Evolutionary conservation across 1,140 invertebrate species (phyloP), one percentile per base, ranked within the genome.

Genomic region (Macrostomum lignano): DNA sequence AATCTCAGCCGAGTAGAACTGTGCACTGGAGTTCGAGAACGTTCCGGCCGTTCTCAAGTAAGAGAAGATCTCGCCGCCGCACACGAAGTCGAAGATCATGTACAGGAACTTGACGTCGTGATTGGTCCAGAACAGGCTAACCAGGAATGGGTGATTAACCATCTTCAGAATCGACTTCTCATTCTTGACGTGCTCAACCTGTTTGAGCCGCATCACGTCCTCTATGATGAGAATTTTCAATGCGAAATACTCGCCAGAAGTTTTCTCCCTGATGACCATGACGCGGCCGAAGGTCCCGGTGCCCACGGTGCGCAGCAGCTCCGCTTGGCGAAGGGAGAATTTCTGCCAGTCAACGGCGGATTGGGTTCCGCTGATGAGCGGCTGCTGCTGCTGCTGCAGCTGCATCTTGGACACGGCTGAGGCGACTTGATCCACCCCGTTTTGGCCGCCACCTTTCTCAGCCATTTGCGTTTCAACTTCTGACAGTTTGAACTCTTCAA

Each of bases 1-100:
- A 36, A 94, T 86, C 63, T 94, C 82, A 21, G 76, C 67, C 3
- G 78, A 73, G 53, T 86, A 94, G 58, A 94, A 93, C 44, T 75
- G 64, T 66, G 74, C 73, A 40, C 75, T 77, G 39, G 65, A 63
- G 43, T 70, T 71, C 42, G 69, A 71, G 55, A 91, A 91, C 47
- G 72, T 64, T 39, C 78, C 77, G n/a, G 74, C 71, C 49, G 76
- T 81, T 34, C 82, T 67, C 24, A 93, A 60, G 56, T 91, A 91
- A 2, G 79, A 77, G 52, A 91, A 93, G 3, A 93, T 62, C 60
- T 93, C 84, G 6, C 84, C 84, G 6, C 84, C 84, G 2, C 49
- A 48, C 1, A 55, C 73, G 54, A 81, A 93, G 51, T 93, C 84
- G 47, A 91, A 72, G 13, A 91, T 61, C 79, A 75, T 72, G 58